Evolutionary conservation across 2,797 vertebrate genomes (phyloP), one percentile per base, ranked within the genome.

Genomic region (Cossypha caffra): DNA sequence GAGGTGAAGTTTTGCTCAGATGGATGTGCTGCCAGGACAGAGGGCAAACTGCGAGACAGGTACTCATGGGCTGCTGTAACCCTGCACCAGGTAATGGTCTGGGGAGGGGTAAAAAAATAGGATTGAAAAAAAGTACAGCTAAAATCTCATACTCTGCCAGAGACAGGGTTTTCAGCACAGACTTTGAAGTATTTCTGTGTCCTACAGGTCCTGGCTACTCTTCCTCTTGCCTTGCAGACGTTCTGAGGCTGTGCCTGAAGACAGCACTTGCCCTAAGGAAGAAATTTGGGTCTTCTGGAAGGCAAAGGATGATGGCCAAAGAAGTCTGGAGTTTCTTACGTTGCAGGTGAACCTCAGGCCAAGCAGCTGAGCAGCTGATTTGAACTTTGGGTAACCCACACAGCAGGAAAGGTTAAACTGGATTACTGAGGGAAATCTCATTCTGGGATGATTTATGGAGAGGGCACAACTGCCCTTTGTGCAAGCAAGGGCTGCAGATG

Each of bases 21-120:
- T 19, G 38, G 93, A 74, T 13, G 51, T 78, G 67, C 63, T 96
- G 77, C 92, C 84, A 84, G 74, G 93, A 88, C 96, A 97, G 96
- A 89, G 71, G 93, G 94, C 94, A 97, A 96, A 88, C 62, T 74
- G 58, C 88, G 95, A 95, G 86, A 90, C 71, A 89, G 67, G 91
- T 76, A 76, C 82, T 54, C 84, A 26, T 17, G 67, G 81, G 64
- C 54, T 96, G 77, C 50, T 91, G 16, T 63, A 90, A 73, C 1
- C 6, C 47, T 28, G 25, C 57, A 80, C 79, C 62, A 79, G 61
- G 67, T 85, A 71, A 92, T 63, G 63, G n/a, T 55, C 72, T 45
- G n/a, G 33, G 25, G 23, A 38, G 24, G n/a, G 20, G 37, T 48
- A 86, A 62, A 93, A 80, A 83, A 52, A 6, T 2, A 24, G 1